phyloP scores from a whole-genome alignment of 1,140 invertebrate genomes.

The Apis cerana region DNA sequence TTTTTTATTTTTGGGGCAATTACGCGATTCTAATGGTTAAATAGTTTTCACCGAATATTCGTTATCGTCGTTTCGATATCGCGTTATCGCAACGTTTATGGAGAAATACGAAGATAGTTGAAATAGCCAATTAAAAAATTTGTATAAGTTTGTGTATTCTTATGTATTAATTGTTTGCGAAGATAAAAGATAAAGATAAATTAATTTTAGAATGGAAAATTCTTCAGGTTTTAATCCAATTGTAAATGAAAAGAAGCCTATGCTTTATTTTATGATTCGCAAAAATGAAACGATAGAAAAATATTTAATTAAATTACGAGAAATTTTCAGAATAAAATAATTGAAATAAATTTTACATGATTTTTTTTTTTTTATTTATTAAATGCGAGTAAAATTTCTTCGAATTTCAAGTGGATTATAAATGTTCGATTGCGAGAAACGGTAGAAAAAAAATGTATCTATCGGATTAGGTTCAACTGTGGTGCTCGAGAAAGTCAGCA shows the following conservation, averaged over 20 bases:
- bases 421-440: neutral
- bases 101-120: neutral
- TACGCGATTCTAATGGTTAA: neutral
- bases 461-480: constrained; percentile 36
- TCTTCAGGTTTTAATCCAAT: neutral
- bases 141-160: neutral
- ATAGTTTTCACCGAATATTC: neutral
- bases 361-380: neutral
- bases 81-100: neutral
- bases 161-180: no score
- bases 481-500: constrained; percentile 60
- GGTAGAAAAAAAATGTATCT: constrained; percentile 13
- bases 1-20: neutral
- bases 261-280: neutral
- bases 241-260: no score
- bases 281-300: neutral
- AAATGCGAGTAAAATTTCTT: constrained; percentile 8
- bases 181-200: neutral
- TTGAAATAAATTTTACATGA: neutral
- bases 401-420: neutral
- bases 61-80: neutral
- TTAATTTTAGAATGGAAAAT: neutral
- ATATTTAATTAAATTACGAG: neutral
- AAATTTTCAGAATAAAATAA: neutral
- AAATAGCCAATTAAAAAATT: neutral